phyloP scores from a whole-genome alignment of 2,113 vertebrate genomes.

The Mesocricetus auratus region DNA sequence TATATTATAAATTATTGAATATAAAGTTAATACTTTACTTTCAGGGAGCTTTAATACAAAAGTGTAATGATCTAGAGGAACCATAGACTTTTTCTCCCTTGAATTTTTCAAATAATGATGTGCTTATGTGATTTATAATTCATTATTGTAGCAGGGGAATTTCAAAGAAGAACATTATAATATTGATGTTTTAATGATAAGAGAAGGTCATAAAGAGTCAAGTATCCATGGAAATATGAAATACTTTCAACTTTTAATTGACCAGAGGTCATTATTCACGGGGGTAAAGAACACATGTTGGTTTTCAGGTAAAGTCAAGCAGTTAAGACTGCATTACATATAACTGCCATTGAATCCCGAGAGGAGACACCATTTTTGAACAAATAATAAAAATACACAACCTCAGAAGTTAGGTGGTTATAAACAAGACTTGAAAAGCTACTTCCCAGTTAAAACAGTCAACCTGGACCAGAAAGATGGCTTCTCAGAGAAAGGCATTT shows the following conservation, averaged over 20 bases:
- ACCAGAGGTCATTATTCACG: background rate
- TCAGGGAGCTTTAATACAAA: background rate
- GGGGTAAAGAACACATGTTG: background rate
- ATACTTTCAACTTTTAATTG: slow-evolving; percentile 52
- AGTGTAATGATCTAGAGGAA: slow-evolving; percentile 22
- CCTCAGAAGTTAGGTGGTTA: background rate
- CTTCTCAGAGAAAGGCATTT: background rate
- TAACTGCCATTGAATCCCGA: background rate
- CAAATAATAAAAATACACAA: background rate
- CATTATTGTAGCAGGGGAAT: background rate
- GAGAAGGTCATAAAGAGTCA: background rate
- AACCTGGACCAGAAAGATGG: background rate
- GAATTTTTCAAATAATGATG: slow-evolving; percentile 54
- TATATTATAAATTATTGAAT: slow-evolving; percentile 40
- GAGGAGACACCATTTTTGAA: background rate
- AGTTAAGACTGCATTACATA: background rate
- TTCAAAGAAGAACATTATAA: slow-evolving; percentile 5
- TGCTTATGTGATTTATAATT: slow-evolving; percentile 20
- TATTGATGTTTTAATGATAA: slow-evolving; percentile 49
- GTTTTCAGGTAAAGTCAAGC: background rate
- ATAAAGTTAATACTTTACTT: slow-evolving; percentile 51
- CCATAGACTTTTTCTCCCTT: background rate
- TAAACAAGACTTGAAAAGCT: background rate
- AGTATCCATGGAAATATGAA: slow-evolving; percentile 50
- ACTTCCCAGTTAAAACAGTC: slow-evolving; percentile 34